Evolutionary conservation across 2,888 invertebrate genomes (phyloP).

Genomic region (Disparrhopalites patrizii): DNA sequence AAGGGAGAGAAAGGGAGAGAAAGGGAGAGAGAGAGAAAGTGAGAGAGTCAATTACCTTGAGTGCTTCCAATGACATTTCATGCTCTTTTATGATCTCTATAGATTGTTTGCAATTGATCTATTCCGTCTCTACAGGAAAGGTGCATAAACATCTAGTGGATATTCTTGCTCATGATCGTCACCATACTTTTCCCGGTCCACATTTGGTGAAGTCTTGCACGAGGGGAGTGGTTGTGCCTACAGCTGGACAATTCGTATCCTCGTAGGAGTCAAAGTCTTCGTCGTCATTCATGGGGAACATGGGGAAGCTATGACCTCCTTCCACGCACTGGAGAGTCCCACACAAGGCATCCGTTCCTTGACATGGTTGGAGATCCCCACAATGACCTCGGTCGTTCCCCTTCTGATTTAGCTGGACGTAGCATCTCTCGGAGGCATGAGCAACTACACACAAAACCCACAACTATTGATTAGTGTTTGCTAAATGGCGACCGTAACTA

Average conservation of each 20-base stretch:
- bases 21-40: too few species aligned
- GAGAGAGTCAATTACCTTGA: too few species aligned
- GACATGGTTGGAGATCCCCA: constrained; percentile 81
- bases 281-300: not conserved
- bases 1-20: too few species aligned
- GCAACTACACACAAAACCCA: too few species aligned
- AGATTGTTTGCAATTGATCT: too few species aligned
- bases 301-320: constrained; percentile 51
- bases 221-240: constrained; percentile 19
- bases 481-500: too few species aligned
- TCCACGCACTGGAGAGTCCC: constrained; percentile 91
- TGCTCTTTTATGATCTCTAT: too few species aligned
- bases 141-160: too few species aligned
- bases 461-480: too few species aligned
- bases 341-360: constrained; percentile 80
- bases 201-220: constrained; percentile 24
- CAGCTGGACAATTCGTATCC: constrained; percentile 1
- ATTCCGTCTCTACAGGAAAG: too few species aligned
- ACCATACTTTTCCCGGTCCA: constrained; percentile 4
- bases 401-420: constrained; percentile 90
- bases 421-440: constrained; percentile 51
- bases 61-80: too few species aligned
- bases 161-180: too few species aligned
- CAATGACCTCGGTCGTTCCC: constrained; percentile 95
- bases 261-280: not conserved